These are phyloP conservation scores for Drosophila cognata DNA, from an alignment of 2,888 invertebrate species.

Conservation along the genomic window DNA sequence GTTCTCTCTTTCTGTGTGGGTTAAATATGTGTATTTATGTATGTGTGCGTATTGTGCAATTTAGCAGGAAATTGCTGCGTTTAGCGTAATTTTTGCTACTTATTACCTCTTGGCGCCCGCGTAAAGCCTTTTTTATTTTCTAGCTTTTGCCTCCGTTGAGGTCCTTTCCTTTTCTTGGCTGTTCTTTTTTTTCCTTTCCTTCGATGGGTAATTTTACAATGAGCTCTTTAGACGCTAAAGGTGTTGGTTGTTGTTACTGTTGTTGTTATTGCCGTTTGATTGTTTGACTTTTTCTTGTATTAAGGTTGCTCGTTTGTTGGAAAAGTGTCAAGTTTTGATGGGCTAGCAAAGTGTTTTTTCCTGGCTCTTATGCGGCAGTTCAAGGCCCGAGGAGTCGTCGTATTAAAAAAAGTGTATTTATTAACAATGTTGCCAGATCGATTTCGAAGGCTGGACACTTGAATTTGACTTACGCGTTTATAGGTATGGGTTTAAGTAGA, in stretches of 20 bases:
- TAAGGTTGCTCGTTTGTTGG: slow-evolving; percentile 26
- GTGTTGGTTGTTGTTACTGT: slow-evolving; percentile 44
- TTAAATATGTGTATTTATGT: slow-evolving; percentile 9
- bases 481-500: slow-evolving; percentile 9
- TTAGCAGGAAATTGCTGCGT: slow-evolving; percentile 77
- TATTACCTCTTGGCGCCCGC: slow-evolving; percentile 70
- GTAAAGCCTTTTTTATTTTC: slow-evolving; percentile 49
- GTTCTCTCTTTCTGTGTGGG: background rate
- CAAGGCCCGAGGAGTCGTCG: background rate
- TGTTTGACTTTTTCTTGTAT: slow-evolving; percentile 49
- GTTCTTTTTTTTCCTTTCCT: slow-evolving; percentile 4
- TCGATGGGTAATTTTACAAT: slow-evolving; percentile 61
- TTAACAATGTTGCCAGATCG: slow-evolving; percentile 7
- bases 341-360: slow-evolving; percentile 51
- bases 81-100: slow-evolving; percentile 80
- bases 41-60: slow-evolving; percentile 52
- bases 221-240: slow-evolving; percentile 55
- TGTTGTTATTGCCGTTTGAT: slow-evolving; percentile 31
- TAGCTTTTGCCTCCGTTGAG: slow-evolving; percentile 50
- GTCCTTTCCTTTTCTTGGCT: slow-evolving; percentile 27
- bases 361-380: slow-evolving; percentile 27
- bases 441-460: slow-evolving; percentile 7
- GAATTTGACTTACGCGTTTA: background rate
- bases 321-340: slow-evolving; percentile 68
- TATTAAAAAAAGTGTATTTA: background rate